These are phyloP conservation scores for Nasonia giraulti DNA, from an alignment of 1,140 invertebrate genomes.

Conservation along the genomic window DNA sequence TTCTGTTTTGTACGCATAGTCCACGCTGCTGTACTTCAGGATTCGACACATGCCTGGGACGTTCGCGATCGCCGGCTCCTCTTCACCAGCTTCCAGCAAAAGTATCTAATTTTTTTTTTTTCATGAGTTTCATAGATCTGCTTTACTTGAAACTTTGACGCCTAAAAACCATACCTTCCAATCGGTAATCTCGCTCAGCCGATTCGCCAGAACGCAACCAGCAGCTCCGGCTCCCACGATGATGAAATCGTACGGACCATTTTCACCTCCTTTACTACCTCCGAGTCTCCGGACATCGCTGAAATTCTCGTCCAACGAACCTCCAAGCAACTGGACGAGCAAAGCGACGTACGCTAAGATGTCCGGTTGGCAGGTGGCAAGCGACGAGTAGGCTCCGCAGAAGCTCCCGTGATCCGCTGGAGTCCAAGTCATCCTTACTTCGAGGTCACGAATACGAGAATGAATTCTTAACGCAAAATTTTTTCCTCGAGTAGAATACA, in stretches of 20 bases:
- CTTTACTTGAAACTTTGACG: too few relatives aligned
- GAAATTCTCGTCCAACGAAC: background rate
- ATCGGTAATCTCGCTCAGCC: constrained; percentile 13
- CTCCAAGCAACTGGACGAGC: background rate
- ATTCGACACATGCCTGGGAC: constrained; percentile 49
- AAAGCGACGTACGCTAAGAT: background rate
- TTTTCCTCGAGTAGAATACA: too few relatives aligned
- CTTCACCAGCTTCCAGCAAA: constrained; percentile 39
- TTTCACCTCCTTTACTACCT: background rate
- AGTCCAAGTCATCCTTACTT: too few relatives aligned
- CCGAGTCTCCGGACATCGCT: background rate
- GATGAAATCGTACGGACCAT: constrained; percentile 23
- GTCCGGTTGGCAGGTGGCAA: background rate
- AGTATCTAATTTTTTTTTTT: background rate
- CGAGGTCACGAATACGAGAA: too few relatives aligned
- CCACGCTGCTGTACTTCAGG: background rate
- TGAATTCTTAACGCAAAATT: too few relatives aligned
- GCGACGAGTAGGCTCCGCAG: constrained; percentile 28
- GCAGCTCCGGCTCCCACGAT: constrained; percentile 18
- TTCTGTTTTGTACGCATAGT: constrained; percentile 27
- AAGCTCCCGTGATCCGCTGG: too few relatives aligned
- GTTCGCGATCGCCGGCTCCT: constrained; percentile 28
- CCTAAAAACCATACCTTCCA: constrained; percentile 8
- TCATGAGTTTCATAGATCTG: background rate
- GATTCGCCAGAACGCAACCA: constrained; percentile 28